phyloP scores from a whole-genome alignment of 2,113 vertebrate species.

The Ictalurus punctatus region DNA sequence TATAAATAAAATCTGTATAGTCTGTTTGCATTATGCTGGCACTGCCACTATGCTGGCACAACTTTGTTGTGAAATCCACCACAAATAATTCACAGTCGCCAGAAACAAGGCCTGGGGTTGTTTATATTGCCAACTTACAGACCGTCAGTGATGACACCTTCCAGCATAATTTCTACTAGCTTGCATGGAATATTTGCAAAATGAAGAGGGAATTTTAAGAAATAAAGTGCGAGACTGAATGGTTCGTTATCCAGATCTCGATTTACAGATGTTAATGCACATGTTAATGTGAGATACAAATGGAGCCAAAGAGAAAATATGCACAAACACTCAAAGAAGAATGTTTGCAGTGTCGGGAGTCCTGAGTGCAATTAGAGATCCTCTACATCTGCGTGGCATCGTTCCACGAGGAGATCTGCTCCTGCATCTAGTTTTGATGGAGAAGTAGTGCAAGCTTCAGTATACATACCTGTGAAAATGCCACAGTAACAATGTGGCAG shows the following conservation, averaged over 20 bases:
- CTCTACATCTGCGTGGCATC: slow-evolving; percentile 18
- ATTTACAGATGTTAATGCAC: neutral
- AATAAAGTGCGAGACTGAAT: neutral
- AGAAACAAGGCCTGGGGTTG: neutral
- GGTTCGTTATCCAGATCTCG: neutral
- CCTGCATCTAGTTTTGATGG: slow-evolving; percentile 1
- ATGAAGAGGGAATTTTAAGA: too few relatives aligned
- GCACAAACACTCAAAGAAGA: neutral
- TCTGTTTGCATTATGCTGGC: neutral
- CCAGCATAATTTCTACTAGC: neutral
- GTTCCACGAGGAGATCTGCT: slow-evolving; percentile 32
- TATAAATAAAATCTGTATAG: neutral
- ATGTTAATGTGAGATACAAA: slow-evolving; percentile 27
- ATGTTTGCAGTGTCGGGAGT: slow-evolving; percentile 29
- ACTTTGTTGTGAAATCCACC: neutral
- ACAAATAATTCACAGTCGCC: neutral
- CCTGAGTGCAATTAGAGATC: slow-evolving; percentile 14
- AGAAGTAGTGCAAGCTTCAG: neutral
- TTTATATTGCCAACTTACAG: neutral
- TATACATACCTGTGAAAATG: slow-evolving; percentile 25
- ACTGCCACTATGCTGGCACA: neutral
- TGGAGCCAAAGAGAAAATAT: neutral
- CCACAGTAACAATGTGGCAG: neutral
- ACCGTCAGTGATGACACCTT: neutral
- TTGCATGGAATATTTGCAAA: neutral